Percentiles rank a stretch among this genome's conserved stretches.
These are phyloP conservation scores for Lordiphosa clarofinis DNA, from an alignment of 1,140 invertebrate species.

Conservation along the genomic window DNA sequence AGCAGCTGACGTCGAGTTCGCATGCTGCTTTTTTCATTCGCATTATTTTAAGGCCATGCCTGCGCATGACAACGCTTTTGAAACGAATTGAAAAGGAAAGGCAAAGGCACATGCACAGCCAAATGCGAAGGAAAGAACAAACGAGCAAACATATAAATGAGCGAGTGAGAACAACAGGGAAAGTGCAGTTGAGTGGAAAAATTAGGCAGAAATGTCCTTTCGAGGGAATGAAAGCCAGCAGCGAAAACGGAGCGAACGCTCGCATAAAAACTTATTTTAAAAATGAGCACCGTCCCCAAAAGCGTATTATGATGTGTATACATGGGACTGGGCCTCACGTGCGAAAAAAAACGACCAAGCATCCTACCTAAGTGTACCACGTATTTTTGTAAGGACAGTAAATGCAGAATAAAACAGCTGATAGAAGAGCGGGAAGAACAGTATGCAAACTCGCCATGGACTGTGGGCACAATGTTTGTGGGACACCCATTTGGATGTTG, in stretches of 20 bases:
- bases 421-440: no score
- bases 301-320: slow-evolving; percentile 6
- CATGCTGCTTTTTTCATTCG: slow-evolving; percentile 21
- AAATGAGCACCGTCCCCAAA: slow-evolving; percentile 40
- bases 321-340: neutral
- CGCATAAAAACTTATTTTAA: slow-evolving; percentile 40
- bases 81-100: slow-evolving; percentile 57
- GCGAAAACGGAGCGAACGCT: slow-evolving; percentile 14
- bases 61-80: slow-evolving; percentile 65
- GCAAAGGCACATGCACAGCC: slow-evolving; percentile 7
- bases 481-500: no score
- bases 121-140: slow-evolving; percentile 33
- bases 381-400: no score
- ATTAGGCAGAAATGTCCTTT: slow-evolving; percentile 69
- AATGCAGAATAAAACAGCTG: no score
- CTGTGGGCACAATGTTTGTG: no score
- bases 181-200: slow-evolving; percentile 74
- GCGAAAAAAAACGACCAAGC: no score
- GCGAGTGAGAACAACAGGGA: slow-evolving; percentile 54
- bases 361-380: no score
- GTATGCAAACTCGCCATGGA: no score
- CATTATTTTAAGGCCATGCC: slow-evolving; percentile 49
- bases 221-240: slow-evolving; percentile 30
- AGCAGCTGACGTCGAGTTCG: slow-evolving; percentile 21
- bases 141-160: slow-evolving; percentile 52